phyloP scores from a whole-genome alignment of 1,140 invertebrate species.

The Argopecten irradians region DNA sequence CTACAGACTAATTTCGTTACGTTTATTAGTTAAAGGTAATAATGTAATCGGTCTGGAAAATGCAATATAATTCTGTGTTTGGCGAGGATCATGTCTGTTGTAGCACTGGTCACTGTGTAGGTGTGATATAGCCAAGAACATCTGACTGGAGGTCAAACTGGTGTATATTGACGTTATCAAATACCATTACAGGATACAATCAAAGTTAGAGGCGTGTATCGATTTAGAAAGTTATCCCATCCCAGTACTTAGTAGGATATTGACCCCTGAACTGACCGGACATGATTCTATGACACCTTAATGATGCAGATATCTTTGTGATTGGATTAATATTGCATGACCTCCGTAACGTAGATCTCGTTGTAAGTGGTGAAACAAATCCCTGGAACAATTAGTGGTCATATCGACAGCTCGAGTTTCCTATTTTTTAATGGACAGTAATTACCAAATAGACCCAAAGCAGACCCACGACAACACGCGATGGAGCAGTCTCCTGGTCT shows the following conservation, averaged over 20 bases:
- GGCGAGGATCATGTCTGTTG: not conserved
- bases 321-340: not conserved
- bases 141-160: not conserved
- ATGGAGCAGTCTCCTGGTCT: not conserved
- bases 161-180: not conserved
- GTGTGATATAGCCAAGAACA: not conserved
- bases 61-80: not conserved
- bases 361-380: constrained; percentile 4
- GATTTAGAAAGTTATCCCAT: not conserved
- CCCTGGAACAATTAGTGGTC: constrained; percentile 6
- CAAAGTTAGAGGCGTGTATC: constrained; percentile 2
- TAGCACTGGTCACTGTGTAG: not conserved
- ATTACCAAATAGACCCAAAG: not conserved
- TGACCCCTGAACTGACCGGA: not conserved
- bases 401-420: not conserved
- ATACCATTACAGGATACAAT: not conserved
- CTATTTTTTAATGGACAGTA: not conserved
- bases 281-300: not conserved
- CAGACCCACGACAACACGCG: not conserved
- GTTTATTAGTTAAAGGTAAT: constrained; percentile 12
- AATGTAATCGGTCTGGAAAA: not conserved
- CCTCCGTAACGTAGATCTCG: not conserved
- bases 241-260: not conserved
- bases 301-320: not conserved
- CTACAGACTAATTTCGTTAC: constrained; percentile 2